Percentiles rank a stretch among this genome's conserved stretches.
Evolutionary conservation across 2,888 invertebrate genomes (phyloP).

Genomic region (Monoplex corrugatus): DNA sequence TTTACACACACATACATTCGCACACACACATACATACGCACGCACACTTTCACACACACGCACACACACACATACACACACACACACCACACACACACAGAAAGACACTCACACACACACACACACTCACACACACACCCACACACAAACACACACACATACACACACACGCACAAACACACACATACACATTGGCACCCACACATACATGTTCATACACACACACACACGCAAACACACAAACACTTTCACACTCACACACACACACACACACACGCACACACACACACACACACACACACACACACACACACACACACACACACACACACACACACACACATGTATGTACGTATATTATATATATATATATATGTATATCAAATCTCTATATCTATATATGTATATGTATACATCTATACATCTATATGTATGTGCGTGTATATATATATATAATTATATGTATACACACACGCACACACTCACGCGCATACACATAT

Average conservation of each 20-base stretch:
- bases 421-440: too few species aligned
- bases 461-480: too few species aligned
- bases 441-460: too few species aligned
- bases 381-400: too few species aligned
- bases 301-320: too few species aligned
- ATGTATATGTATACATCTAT: too few species aligned
- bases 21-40: neutral
- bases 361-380: too few species aligned
- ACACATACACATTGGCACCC: neutral
- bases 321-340: too few species aligned
- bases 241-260: neutral
- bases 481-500: too few species aligned
- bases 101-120: neutral
- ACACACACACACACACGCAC: neutral
- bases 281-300: constrained; percentile 6
- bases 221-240: neutral
- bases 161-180: neutral
- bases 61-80: neutral
- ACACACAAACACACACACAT: too few species aligned
- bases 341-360: too few species aligned
- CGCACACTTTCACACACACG: neutral
- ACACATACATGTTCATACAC: neutral
- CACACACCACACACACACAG: neutral
- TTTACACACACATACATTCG: neutral
- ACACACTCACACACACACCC: too few species aligned